Percentiles rank a stretch among this genome's conserved stretches.
Evolutionary conservation across 2,888 invertebrate species (phyloP).

Genomic region (Yponomeuta malinellus): DNA sequence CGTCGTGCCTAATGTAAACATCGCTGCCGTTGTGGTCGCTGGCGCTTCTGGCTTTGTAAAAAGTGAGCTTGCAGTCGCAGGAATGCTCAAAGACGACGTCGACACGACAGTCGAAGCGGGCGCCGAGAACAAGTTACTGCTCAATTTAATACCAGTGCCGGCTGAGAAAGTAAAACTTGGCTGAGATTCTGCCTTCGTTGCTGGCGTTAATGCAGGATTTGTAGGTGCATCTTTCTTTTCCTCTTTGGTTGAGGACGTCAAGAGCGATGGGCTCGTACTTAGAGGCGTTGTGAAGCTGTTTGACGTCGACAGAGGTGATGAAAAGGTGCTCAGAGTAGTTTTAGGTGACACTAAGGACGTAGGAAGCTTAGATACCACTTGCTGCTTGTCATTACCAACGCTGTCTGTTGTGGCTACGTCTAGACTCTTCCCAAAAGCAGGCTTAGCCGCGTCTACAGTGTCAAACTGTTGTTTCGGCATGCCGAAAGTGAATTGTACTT

Average conservation of each 20-base stretch:
- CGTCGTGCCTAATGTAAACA: constrained; percentile 30
- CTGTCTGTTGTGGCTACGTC: neutral
- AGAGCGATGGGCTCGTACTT: neutral
- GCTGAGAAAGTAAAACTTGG: constrained; percentile 31
- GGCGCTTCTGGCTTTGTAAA: constrained; percentile 20
- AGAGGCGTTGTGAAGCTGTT: neutral
- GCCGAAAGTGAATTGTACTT: constrained; percentile 43
- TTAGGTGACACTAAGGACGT: neutral
- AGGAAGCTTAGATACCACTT: constrained; percentile 11
- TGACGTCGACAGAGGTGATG: neutral
- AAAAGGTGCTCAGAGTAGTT: neutral
- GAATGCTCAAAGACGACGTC: constrained; percentile 17
- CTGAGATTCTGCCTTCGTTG: constrained; percentile 23
- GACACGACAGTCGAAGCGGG: constrained; percentile 23
- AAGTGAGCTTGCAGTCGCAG: constrained; percentile 16
- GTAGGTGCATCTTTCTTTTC: constrained; percentile 21
- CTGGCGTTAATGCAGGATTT: constrained; percentile 12
- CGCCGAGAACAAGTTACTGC: constrained; percentile 29
- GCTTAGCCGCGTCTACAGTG: constrained; percentile 12
- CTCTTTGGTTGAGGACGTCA: neutral
- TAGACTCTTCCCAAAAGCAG: neutral
- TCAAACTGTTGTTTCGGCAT: constrained; percentile 31
- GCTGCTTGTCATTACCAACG: neutral
- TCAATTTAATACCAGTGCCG: constrained; percentile 21
- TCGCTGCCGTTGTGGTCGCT: constrained; percentile 19